Percentiles rank a stretch among this genome's conserved stretches.
Evolutionary conservation across 2,113 vertebrate genomes (phyloP).

Genomic region (Excalfactoria chinensis): DNA sequence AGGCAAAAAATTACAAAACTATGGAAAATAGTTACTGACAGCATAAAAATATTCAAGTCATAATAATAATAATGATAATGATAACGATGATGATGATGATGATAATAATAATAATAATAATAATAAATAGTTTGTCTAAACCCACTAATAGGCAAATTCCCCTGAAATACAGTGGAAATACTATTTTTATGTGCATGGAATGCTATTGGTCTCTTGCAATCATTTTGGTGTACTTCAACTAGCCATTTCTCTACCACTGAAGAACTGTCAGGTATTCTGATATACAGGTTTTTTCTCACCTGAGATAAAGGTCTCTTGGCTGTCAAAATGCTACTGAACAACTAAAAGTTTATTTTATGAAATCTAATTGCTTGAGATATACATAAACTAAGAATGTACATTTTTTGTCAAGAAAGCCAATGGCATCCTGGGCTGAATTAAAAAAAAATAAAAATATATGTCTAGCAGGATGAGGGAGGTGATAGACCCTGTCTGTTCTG

Average conservation of each 20-base stretch:
- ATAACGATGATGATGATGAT: no score
- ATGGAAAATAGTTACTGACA: neutral
- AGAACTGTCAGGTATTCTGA: neutral
- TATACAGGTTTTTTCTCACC: neutral
- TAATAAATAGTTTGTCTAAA: neutral
- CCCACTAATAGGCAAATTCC: neutral
- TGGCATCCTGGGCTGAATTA: neutral
- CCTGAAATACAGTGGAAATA: neutral
- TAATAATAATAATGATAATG: no score
- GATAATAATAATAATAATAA: no score
- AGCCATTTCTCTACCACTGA: neutral
- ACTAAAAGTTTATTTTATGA: neutral
- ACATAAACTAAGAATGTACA: neutral
- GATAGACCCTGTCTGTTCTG: neutral
- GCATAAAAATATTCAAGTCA: neutral
- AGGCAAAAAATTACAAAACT: neutral
- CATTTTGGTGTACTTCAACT: neutral
- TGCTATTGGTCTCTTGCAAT: neutral
- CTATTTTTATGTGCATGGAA: accelerated
- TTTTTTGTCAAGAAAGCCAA: neutral
- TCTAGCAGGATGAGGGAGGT: neutral
- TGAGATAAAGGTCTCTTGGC: neutral
- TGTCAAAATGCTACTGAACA: neutral
- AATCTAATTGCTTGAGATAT: neutral
- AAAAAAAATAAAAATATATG: neutral